Conservation (phyloP, 1,140 invertebrate genomes). For the Camponotus floridanus region DNA sequence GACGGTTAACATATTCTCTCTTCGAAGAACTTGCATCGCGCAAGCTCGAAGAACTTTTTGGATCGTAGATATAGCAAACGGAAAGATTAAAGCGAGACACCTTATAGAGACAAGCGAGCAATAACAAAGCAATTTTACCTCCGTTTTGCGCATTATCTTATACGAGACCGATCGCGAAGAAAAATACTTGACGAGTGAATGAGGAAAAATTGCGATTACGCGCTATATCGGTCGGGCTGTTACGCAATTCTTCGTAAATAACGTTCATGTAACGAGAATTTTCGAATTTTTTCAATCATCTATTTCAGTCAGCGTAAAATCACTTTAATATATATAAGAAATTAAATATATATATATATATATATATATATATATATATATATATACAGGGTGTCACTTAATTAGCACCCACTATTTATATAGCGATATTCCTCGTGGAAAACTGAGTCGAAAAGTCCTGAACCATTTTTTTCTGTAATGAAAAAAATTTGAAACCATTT, state of each 20-base stretch:
- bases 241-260: conserved; percentile 42
- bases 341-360: neutral
- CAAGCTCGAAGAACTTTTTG: neutral
- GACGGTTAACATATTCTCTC: neutral
- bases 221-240: neutral
- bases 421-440: no score
- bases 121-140: conserved; percentile 59
- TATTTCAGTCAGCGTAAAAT: neutral
- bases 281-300: neutral
- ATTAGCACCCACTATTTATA: no score
- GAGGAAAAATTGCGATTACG: conserved; percentile 51
- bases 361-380: neutral
- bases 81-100: neutral
- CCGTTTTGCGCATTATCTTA: conserved; percentile 51
- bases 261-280: conserved; percentile 20
- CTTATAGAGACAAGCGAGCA: conserved; percentile 51
- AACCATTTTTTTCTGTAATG: no score
- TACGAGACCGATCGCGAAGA: conserved; percentile 35
- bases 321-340: neutral
- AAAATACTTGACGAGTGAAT: conserved; percentile 25
- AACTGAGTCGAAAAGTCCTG: no score
- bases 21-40: neutral
- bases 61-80: neutral
- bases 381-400: no score
- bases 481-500: no score